Conservation (phyloP, 2,797 vertebrate species). For the Microctenopoma stevenorrisi region DNA sequence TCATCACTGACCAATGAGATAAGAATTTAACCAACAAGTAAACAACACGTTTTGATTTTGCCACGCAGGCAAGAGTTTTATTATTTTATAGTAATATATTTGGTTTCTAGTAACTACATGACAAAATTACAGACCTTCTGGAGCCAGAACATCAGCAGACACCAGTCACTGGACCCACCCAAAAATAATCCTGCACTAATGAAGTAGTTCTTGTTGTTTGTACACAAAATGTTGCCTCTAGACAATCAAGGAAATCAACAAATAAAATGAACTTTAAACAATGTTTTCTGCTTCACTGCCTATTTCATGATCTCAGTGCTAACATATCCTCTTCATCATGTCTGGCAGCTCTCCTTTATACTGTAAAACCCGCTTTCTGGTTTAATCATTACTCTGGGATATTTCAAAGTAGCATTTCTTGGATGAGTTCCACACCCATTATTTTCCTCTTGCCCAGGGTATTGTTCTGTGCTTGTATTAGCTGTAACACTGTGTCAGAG, state of each 20-base stretch:
- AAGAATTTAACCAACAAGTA: too few relatives aligned
- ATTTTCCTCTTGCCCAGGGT: constrained; percentile 41
- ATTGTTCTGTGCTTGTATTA: constrained; percentile 36
- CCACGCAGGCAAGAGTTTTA: not conserved
- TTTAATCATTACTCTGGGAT: constrained; percentile 62
- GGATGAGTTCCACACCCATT: constrained; percentile 48
- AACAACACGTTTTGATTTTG: too few relatives aligned
- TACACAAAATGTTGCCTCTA: not conserved
- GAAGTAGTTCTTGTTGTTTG: not conserved
- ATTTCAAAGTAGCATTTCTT: constrained; percentile 50
- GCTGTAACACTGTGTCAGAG: constrained; percentile 6
- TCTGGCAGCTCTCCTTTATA: constrained; percentile 42
- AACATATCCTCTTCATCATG: constrained; percentile 7
- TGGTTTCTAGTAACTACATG: not conserved
- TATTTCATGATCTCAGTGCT: constrained; percentile 21
- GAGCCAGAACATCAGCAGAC: not conserved
- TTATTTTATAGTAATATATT: not conserved
- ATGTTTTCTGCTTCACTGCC: constrained; percentile 16
- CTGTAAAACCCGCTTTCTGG: constrained; percentile 48
- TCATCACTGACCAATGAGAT: too few relatives aligned
- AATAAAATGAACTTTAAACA: not conserved
- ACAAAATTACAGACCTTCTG: not conserved
- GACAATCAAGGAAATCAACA: not conserved
- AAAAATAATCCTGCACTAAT: not conserved
- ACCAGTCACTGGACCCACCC: not conserved